phyloP scores from a whole-genome alignment of 2,888 invertebrate species.

The Ceratothoa steindachneri region DNA sequence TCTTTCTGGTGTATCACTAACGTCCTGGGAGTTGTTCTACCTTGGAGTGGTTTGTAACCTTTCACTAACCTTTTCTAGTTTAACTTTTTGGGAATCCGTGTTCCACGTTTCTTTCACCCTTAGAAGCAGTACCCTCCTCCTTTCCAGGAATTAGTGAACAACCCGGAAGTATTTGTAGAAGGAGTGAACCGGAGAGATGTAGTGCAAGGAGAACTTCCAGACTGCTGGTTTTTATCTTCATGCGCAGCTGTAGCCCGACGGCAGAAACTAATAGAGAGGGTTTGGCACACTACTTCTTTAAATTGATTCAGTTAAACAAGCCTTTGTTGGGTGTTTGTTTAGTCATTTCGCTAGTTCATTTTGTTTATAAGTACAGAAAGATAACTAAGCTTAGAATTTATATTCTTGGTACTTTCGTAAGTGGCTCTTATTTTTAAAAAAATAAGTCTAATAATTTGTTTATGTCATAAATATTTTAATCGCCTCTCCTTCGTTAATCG shows the following conservation, averaged over 20 bases:
- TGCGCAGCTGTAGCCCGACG: constrained; percentile 55
- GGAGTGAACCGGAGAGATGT: constrained; percentile 57
- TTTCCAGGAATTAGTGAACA: constrained; percentile 54
- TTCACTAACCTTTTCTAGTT: no score
- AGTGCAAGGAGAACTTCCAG: constrained; percentile 56
- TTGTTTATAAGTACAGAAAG: neutral
- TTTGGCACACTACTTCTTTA: constrained; percentile 37
- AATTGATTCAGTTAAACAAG: neutral
- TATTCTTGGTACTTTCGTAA: neutral
- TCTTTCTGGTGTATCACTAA: no score
- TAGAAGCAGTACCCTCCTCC: neutral
- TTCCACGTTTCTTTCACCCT: no score
- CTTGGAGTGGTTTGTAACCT: no score
- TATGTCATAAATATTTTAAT: no score
- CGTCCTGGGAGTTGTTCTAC: no score
- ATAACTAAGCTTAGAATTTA: neutral
- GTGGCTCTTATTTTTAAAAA: no score
- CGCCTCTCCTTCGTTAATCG: no score
- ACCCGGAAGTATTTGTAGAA: constrained; percentile 56
- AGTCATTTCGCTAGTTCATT: neutral
- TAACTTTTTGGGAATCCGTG: no score
- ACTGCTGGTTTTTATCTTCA: constrained; percentile 57
- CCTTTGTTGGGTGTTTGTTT: neutral
- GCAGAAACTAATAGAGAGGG: constrained; percentile 53
- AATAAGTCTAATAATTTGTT: no score